Percentiles rank a stretch among this genome's conserved stretches.
These are phyloP conservation scores for Spinus olivaceus DNA, from an alignment of 2,797 vertebrate species.

Conservation along the genomic window DNA sequence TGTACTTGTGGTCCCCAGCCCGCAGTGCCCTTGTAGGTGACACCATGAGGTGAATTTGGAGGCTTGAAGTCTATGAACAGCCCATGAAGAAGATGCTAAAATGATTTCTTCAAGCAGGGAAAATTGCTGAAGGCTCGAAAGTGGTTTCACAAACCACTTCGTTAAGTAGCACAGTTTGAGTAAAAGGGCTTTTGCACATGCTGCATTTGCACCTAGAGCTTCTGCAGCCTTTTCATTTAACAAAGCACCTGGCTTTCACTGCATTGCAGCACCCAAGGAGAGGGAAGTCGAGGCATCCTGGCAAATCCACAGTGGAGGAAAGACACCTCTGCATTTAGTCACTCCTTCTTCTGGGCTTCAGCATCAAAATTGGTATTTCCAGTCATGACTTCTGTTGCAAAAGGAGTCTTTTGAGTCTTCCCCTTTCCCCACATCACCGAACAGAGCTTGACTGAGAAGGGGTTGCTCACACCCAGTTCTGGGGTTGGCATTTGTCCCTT, in stretches of 20 bases:
- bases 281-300: not conserved
- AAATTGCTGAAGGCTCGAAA: slow-evolving; percentile 23
- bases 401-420: not conserved
- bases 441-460: not conserved
- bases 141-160: not conserved
- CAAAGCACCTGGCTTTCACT: fast-evolving
- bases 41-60: slow-evolving; percentile 7
- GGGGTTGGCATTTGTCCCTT: not conserved
- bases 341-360: not conserved
- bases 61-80: slow-evolving; percentile 28
- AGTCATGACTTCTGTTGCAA: not conserved
- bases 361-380: not conserved
- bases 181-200: not conserved
- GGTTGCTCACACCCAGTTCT: not conserved
- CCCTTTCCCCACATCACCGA: not conserved
- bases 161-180: slow-evolving; percentile 35
- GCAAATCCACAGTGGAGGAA: not conserved
- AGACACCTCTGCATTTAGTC: not conserved
- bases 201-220: slow-evolving; percentile 37
- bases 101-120: slow-evolving; percentile 16
- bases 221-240: not conserved
- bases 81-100: slow-evolving; percentile 14
- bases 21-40: slow-evolving; percentile 23
- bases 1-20: not conserved
- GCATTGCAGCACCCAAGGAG: fast-evolving